A percentile compares a stretch with the other conserved stretches of the same genome.
phyloP scores from a whole-genome alignment of 2,888 invertebrate genomes.

The Julus scandinavius region DNA sequence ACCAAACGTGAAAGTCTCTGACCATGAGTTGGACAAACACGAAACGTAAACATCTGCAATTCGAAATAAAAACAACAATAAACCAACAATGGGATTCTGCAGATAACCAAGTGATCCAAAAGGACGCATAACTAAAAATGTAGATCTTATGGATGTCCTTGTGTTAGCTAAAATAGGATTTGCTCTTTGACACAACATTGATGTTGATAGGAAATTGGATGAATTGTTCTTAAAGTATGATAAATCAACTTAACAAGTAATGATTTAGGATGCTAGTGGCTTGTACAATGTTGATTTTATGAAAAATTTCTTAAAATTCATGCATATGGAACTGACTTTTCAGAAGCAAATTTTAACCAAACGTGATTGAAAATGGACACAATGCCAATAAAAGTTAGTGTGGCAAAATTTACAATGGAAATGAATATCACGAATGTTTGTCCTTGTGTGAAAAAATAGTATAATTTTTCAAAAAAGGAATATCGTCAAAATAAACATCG shows the following conservation, averaged over 20 bases:
- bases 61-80: constrained; percentile 25
- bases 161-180: not conserved
- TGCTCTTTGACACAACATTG: not conserved
- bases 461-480: not conserved
- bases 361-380: too few relatives aligned
- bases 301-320: not conserved
- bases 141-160: not conserved
- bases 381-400: too few relatives aligned
- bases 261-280: not conserved
- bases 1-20: constrained; percentile 11
- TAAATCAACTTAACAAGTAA: not conserved
- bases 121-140: not conserved
- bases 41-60: constrained; percentile 11
- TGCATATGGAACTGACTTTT: not conserved
- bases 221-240: not conserved
- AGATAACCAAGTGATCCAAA: not conserved
- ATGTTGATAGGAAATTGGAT: not conserved
- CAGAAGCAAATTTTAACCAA: too few relatives aligned
- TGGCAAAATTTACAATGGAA: too few relatives aligned
- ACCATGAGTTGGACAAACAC: constrained; percentile 20
- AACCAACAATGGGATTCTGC: not conserved
- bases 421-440: too few relatives aligned
- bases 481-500: not conserved
- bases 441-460: not conserved
- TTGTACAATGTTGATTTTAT: not conserved